Evolutionary conservation across 2,797 vertebrate species (phyloP).

Genomic region (Gallinago nigripennis): DNA sequence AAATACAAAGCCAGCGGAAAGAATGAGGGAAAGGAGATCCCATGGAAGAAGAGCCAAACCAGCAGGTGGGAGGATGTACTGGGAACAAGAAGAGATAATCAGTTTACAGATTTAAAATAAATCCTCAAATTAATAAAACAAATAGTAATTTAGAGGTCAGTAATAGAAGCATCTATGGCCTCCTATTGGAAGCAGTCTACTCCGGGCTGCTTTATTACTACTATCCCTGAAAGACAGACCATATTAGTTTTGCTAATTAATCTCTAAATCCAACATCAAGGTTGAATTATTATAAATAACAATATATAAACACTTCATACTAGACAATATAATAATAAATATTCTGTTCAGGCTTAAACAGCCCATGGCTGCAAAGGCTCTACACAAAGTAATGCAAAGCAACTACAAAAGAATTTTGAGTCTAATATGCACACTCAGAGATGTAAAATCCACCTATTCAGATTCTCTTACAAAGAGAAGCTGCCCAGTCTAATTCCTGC

Average conservation of each 20-base stretch:
- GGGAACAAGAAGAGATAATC: neutral
- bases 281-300: neutral
- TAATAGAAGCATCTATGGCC: neutral
- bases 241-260: neutral
- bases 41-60: neutral
- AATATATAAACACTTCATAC: slow-evolving; percentile 11
- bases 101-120: slow-evolving; percentile 20
- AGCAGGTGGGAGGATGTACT: slow-evolving; percentile 3
- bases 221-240: neutral
- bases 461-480: neutral
- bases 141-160: neutral
- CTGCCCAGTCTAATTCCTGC: slow-evolving; percentile 6
- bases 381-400: neutral
- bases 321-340: neutral
- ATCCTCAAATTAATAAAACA: slow-evolving; percentile 33
- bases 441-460: slow-evolving; percentile 17
- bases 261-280: slow-evolving; percentile 1
- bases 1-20: neutral
- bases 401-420: slow-evolving; percentile 27
- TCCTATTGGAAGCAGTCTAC: neutral
- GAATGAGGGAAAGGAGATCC: neutral
- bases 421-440: neutral
- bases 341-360: neutral
- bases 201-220: neutral
- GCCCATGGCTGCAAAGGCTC: neutral